These are phyloP conservation scores for Haliclona indistincta DNA, from an alignment of 37 sponge, comb jelly and placozoan species.

Conservation along the genomic window DNA sequence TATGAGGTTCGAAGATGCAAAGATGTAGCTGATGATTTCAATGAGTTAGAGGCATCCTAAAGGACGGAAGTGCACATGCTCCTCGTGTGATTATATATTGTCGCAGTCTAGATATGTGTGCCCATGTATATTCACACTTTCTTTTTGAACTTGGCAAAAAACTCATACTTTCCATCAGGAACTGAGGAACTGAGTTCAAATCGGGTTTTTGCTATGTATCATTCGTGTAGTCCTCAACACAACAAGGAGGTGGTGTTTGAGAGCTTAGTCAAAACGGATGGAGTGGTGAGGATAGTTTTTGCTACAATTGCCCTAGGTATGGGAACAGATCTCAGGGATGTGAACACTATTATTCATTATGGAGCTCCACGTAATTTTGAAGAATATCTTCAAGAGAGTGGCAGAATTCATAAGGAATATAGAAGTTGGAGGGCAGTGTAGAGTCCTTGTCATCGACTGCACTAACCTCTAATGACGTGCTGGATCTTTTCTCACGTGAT, in stretches of 20 bases:
- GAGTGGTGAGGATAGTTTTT: slow-evolving; percentile 45
- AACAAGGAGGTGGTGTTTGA: slow-evolving; percentile 35
- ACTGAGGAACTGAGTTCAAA: slow-evolving; percentile 23
- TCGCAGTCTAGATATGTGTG: slow-evolving; percentile 47
- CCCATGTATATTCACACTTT: no score
- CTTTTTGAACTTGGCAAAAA: slow-evolving; percentile 1
- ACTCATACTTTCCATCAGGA: slow-evolving; percentile 37
- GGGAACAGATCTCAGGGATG: no score
- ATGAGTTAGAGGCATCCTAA: background rate
- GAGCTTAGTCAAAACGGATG: slow-evolving; percentile 24
- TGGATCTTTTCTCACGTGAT: no score
- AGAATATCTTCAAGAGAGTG: no score
- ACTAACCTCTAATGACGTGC: no score
- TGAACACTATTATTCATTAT: no score
- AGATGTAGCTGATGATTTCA: slow-evolving; percentile 6
- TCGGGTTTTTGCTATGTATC: slow-evolving; percentile 46
- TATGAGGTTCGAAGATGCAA: slow-evolving; percentile 10
- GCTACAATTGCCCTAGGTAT: no score
- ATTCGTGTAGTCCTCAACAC: slow-evolving; percentile 24
- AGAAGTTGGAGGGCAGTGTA: no score
- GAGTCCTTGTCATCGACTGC: no score
- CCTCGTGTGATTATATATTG: slow-evolving; percentile 38
- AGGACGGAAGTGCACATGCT: background rate
- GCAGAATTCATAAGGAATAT: no score
- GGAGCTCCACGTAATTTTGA: no score